Conservation (phyloP, 1,140 invertebrate genomes). For the Brachionus rotundiformis region DNA sequence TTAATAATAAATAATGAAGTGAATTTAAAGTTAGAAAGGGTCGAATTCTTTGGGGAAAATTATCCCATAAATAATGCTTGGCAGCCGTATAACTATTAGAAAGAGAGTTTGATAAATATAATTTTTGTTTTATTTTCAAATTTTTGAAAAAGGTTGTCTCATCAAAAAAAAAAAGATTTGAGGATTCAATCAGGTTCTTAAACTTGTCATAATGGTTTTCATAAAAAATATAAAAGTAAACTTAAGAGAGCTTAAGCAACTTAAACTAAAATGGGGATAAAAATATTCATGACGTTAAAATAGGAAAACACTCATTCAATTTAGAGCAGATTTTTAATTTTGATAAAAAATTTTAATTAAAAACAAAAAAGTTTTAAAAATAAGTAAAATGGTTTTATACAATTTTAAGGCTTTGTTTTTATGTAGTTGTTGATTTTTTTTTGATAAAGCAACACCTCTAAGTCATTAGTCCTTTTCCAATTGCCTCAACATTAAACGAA, state of each 20-base stretch:
- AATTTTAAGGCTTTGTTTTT: background rate
- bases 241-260: background rate
- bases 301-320: background rate
- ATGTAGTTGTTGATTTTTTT: background rate
- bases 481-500: background rate
- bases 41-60: background rate
- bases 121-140: no score
- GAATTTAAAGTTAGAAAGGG: background rate
- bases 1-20: no score
- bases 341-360: conserved; percentile 14
- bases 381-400: background rate
- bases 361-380: background rate
- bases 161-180: background rate
- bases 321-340: background rate
- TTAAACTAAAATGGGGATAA: background rate
- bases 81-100: background rate
- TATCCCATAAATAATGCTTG: background rate
- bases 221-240: background rate
- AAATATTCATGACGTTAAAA: background rate
- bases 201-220: background rate
- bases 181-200: background rate
- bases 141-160: no score
- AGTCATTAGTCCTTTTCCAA: background rate
- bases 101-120: no score
- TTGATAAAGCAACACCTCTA: background rate